Evolutionary conservation across 2,888 invertebrate species (phyloP).

Genomic region (Palloptera scutellata): DNA sequence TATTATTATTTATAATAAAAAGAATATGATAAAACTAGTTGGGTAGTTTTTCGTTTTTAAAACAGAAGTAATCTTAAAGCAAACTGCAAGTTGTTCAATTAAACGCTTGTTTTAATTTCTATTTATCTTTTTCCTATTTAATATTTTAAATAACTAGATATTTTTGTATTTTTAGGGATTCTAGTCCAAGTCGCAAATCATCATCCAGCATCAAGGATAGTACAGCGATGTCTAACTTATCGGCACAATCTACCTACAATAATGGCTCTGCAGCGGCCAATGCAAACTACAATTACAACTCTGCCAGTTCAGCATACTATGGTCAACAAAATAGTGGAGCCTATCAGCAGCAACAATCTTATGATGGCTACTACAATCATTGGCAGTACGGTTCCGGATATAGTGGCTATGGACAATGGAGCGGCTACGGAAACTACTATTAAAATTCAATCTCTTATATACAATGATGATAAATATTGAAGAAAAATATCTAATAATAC

Average conservation of each 20-base stretch:
- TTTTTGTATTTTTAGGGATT: slow-evolving; percentile 50
- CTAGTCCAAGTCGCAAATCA: slow-evolving; percentile 61
- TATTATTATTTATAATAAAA: not conserved
- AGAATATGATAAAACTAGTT: no score
- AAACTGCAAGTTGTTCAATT: not conserved
- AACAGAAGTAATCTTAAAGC: not conserved
- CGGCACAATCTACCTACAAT: slow-evolving; percentile 49
- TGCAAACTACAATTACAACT: slow-evolving; percentile 54
- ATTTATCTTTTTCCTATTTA: not conserved
- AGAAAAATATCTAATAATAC: slow-evolving; percentile 13
- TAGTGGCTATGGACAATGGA: slow-evolving; percentile 68
- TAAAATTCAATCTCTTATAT: slow-evolving; percentile 39
- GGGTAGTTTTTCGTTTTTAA: not conserved
- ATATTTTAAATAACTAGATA: not conserved
- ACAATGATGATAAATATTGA: slow-evolving; percentile 18
- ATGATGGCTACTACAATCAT: slow-evolving; percentile 70
- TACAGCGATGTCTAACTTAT: slow-evolving; percentile 40
- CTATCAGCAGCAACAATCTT: slow-evolving; percentile 61
- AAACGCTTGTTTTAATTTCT: not conserved
- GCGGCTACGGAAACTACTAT: slow-evolving; percentile 66
- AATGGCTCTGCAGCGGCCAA: slow-evolving; percentile 58
- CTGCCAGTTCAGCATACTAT: slow-evolving; percentile 56
- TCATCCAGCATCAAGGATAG: slow-evolving; percentile 61
- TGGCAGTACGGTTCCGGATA: slow-evolving; percentile 69
- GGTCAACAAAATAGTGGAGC: slow-evolving; percentile 51